Evolutionary conservation across 2,888 invertebrate genomes (phyloP).

Genomic region (Bugulina stolonifera): DNA sequence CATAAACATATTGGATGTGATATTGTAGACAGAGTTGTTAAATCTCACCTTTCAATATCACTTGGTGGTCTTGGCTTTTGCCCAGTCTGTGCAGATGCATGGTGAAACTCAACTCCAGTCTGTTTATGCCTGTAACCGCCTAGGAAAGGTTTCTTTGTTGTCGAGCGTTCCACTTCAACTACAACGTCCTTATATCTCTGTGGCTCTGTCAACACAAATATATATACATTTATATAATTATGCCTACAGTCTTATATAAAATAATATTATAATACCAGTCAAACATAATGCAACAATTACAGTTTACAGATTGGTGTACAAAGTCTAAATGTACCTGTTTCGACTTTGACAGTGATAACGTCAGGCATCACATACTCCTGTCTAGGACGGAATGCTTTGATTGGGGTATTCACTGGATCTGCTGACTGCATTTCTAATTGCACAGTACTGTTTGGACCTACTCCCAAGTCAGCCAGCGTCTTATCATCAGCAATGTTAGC

Average conservation of each 20-base stretch:
- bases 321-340: too few species aligned
- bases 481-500: conserved; percentile 38
- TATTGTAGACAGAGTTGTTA: too few species aligned
- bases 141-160: conserved; percentile 65
- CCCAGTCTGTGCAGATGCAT: conserved; percentile 76
- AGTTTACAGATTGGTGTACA: too few species aligned
- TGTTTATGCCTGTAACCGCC: conserved; percentile 73
- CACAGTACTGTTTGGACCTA: conserved; percentile 50
- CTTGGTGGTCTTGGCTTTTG: conserved; percentile 41
- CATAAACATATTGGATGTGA: too few species aligned
- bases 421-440: conserved; percentile 49
- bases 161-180: conserved; percentile 50
- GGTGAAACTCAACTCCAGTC: conserved; percentile 68
- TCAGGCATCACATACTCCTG: conserved; percentile 52
- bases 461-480: conserved; percentile 47
- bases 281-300: background rate
- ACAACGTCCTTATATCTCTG: conserved; percentile 43
- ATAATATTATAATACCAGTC: background rate
- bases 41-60: conserved; percentile 34
- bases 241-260: background rate
- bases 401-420: conserved; percentile 49
- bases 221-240: too few species aligned
- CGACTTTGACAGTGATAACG: conserved; percentile 49
- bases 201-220: background rate
- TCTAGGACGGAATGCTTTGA: conserved; percentile 44